These are phyloP conservation scores for Sitta europaea DNA, from an alignment of 2,113 vertebrate genomes.

Conservation along the genomic window DNA sequence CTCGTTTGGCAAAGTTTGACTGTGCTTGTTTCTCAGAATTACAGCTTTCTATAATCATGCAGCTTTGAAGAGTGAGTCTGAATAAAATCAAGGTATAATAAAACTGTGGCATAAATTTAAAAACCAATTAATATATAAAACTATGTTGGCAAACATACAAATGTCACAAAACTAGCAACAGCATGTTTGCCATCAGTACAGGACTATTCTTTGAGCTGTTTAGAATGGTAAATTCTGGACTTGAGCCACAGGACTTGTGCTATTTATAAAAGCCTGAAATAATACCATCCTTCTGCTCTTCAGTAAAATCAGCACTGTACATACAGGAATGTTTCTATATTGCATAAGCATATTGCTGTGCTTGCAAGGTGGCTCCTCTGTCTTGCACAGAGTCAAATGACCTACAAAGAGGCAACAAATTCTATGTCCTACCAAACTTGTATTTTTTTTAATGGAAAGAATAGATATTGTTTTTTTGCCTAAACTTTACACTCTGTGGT, in stretches of 20 bases:
- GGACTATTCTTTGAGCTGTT: background rate
- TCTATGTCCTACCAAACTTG: background rate
- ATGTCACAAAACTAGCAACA: background rate
- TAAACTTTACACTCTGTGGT: background rate
- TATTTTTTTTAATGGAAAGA: background rate
- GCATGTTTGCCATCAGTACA: background rate
- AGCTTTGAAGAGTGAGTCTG: background rate
- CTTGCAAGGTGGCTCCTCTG: background rate
- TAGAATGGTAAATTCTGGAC: background rate
- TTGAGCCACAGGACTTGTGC: background rate
- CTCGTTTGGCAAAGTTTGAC: background rate
- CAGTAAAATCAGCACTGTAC: background rate
- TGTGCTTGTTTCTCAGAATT: constrained; percentile 21
- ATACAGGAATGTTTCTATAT: constrained; percentile 14
- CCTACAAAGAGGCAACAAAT: background rate
- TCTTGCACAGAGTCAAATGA: background rate
- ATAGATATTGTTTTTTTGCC: background rate
- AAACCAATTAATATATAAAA: background rate
- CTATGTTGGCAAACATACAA: background rate
- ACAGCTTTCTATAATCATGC: background rate
- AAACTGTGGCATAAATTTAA: background rate
- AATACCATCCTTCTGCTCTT: background rate
- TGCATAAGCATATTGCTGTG: constrained; percentile 25
- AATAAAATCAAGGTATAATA: background rate
- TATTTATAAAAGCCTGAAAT: background rate